These are phyloP conservation scores for Apogon talboti DNA, from an alignment of 2,797 vertebrate genomes.

Conservation along the genomic window DNA sequence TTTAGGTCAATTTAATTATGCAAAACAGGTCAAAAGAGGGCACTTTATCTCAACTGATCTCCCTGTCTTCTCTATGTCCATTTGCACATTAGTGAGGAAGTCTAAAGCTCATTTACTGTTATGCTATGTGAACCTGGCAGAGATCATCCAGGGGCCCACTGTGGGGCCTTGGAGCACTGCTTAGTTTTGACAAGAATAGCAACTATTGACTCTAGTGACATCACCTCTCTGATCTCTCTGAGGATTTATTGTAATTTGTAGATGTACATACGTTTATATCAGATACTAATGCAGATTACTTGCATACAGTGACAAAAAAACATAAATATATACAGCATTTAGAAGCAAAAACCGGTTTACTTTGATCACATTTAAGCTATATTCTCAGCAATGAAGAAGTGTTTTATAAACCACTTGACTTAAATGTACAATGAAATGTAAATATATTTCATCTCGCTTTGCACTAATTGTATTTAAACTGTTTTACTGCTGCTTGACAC, in stretches of 20 bases:
- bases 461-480: no score
- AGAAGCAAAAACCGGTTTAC: no score
- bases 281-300: not conserved
- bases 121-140: constrained; percentile 16
- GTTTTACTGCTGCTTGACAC: no score
- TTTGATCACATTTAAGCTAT: no score
- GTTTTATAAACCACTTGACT: no score
- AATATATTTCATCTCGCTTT: no score
- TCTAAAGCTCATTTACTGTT: constrained; percentile 8
- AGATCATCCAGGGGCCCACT: not conserved
- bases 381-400: no score
- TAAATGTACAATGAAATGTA: no score
- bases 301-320: no score
- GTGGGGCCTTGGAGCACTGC: not conserved
- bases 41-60: not conserved
- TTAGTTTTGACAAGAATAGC: not conserved
- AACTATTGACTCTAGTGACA: not conserved
- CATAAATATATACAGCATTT: no score
- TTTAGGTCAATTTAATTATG: constrained; percentile 10
- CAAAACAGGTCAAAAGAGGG: not conserved
- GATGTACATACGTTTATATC: no score
- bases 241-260: not conserved
- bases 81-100: not conserved
- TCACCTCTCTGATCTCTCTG: not conserved
- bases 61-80: not conserved